A percentile compares a stretch with the other conserved stretches of the same genome.
Evolutionary conservation across 64 coral and sea anemone species (phyloP).

Genomic region (Acropora yongei): DNA sequence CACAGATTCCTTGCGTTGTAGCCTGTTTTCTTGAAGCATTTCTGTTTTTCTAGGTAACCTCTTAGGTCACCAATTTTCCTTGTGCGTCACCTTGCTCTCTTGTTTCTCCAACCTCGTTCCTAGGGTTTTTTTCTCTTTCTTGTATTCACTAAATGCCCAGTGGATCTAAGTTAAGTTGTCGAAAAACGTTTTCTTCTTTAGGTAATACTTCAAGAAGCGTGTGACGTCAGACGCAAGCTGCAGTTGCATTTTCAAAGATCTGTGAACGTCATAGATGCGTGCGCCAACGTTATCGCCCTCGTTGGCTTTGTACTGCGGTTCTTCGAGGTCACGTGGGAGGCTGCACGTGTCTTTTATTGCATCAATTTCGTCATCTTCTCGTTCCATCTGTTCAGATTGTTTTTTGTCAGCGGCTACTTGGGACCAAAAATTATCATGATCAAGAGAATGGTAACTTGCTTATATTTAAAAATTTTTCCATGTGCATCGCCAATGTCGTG

Average conservation of each 20-base stretch:
- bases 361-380: slow-evolving; percentile 72
- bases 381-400: slow-evolving; percentile 57
- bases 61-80: too few relatives aligned
- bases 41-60: too few relatives aligned
- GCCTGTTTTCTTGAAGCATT: too few relatives aligned
- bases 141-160: background rate
- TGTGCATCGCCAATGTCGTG: too few relatives aligned
- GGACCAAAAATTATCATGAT: slow-evolving; percentile 76
- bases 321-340: slow-evolving; percentile 61
- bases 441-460: slow-evolving; percentile 69
- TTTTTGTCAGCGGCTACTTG: slow-evolving; percentile 67
- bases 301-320: slow-evolving; percentile 65
- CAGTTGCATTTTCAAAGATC: slow-evolving; percentile 43
- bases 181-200: background rate
- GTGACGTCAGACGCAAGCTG: slow-evolving; percentile 32
- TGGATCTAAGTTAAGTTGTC: background rate
- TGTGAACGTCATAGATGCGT: slow-evolving; percentile 42
- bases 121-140: background rate
- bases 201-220: slow-evolving; percentile 52
- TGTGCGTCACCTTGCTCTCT: too few relatives aligned
- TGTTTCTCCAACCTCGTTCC: too few relatives aligned
- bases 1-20: too few relatives aligned
- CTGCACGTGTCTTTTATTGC: slow-evolving; percentile 61
- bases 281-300: slow-evolving; percentile 61
- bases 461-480: too few relatives aligned